These are phyloP conservation scores for Epinephelus coioides DNA, from an alignment of 2,797 vertebrate genomes.

Conservation along the genomic window DNA sequence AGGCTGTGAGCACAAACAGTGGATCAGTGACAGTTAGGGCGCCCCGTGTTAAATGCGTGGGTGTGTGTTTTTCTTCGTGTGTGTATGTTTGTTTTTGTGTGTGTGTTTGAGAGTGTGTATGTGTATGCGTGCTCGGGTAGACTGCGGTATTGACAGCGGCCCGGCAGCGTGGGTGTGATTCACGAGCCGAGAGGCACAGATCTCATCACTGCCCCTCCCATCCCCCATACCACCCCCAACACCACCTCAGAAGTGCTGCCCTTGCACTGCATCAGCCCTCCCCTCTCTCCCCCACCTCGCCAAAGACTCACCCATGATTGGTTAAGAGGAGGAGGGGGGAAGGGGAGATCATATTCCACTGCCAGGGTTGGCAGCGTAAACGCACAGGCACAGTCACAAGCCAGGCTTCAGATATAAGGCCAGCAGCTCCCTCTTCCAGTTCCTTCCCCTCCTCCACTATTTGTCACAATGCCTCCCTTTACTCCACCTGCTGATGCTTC, in stretches of 20 bases:
- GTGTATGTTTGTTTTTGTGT: slow-evolving; percentile 20
- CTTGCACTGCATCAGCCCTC: slow-evolving; percentile 76
- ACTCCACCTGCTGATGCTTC: slow-evolving; percentile 65
- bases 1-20: slow-evolving; percentile 42
- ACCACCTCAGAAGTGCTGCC: slow-evolving; percentile 82
- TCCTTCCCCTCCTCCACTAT: slow-evolving; percentile 16
- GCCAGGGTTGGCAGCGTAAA: slow-evolving; percentile 69
- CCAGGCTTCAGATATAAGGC: slow-evolving; percentile 66
- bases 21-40: slow-evolving; percentile 58
- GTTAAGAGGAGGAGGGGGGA: slow-evolving; percentile 55
- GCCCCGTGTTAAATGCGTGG: slow-evolving; percentile 55
- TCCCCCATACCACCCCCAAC: slow-evolving; percentile 53
- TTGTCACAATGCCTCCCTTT: slow-evolving; percentile 32
- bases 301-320: slow-evolving; percentile 73
- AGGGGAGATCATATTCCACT: slow-evolving; percentile 64
- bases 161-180: slow-evolving; percentile 74
- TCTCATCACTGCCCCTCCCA: slow-evolving; percentile 60
- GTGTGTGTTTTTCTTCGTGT: slow-evolving; percentile 44
- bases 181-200: slow-evolving; percentile 76
- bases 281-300: slow-evolving; percentile 52
- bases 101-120: slow-evolving; percentile 21
- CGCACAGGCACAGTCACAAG: slow-evolving; percentile 58
- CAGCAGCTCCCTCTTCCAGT: slow-evolving; percentile 46
- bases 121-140: slow-evolving; percentile 39
- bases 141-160: slow-evolving; percentile 70